phyloP scores from a whole-genome alignment of 2,888 invertebrate genomes.

The Synanthedon tipuliformis region DNA sequence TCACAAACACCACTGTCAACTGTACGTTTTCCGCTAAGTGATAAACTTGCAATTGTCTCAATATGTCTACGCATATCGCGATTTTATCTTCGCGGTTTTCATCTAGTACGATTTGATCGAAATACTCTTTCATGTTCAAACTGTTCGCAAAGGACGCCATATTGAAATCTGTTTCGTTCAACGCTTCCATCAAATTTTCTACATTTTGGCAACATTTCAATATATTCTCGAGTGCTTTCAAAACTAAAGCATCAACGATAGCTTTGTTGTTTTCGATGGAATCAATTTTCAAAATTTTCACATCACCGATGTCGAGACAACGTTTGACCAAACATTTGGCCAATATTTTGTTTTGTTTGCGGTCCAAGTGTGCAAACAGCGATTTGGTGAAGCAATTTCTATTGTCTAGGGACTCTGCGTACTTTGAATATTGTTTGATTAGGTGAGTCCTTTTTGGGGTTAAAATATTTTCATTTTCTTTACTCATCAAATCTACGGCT shows the following conservation, averaged over 20 bases:
- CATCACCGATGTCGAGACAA: constrained; percentile 18
- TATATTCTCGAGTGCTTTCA: constrained; percentile 40
- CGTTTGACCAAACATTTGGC: constrained; percentile 41
- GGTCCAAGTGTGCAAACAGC: constrained; percentile 37
- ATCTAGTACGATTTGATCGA: constrained; percentile 20
- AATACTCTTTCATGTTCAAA: constrained; percentile 25
- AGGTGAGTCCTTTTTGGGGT: constrained; percentile 32
- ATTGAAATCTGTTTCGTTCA: constrained; percentile 38
- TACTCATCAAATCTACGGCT: constrained; percentile 24
- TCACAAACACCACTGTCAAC: constrained; percentile 40
- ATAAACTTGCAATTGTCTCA: constrained; percentile 39
- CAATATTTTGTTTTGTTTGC: constrained; percentile 29
- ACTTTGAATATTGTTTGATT: constrained; percentile 30
- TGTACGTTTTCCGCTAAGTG: constrained; percentile 54
- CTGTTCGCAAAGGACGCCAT: constrained; percentile 30
- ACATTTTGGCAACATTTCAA: constrained; percentile 36
- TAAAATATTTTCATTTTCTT: constrained; percentile 11
- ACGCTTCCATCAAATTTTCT: constrained; percentile 33
- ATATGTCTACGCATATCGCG: constrained; percentile 29
- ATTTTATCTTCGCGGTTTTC: constrained; percentile 19
- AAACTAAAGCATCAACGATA: constrained; percentile 33
- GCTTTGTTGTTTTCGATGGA: constrained; percentile 30
- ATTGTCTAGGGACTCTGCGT: constrained; percentile 21
- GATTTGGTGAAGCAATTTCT: constrained; percentile 30
- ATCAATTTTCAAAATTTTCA: constrained; percentile 26